Evolutionary conservation across 2,113 vertebrate species (phyloP), one percentile per base, ranked within the genome.

Genomic region (Cavia porcellus): DNA sequence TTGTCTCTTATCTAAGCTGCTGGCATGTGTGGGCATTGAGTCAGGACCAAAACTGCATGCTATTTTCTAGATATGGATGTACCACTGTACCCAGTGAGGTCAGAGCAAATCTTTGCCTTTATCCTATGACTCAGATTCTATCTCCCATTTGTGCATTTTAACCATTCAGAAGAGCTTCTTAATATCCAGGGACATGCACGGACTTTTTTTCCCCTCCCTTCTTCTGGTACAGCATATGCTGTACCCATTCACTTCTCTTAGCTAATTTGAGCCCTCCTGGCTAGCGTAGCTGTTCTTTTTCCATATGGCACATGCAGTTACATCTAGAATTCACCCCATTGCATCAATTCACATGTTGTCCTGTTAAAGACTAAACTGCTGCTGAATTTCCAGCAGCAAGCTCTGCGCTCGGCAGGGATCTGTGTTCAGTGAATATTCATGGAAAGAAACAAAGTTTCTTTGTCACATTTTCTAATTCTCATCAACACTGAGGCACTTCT

Each of bases 371-470:
- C 35, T 62, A 82, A 87, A 28, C 62, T 96, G 35, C 66, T 70
- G 66, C 88, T 91, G 52, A 32, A 55, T 96, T 91, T 94, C 83
- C 59, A 86, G 45, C 20, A 91, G 59, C 35, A 94, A 82, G 17
- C 89, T 57, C 2, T 42, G 28, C 38, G 7, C 77, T 62, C 84
- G 52, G 64, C 8, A 59, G 9, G 57, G 61, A 15, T 94, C 52
- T 74, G 28, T 86, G 47, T 68, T 74, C 62, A 79, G 47, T 80
- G 59, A 14, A 32, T 68, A 70, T 93, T 89, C 64, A 77, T 64
- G 75, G 68, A 91, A 84, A 89, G 80, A 81, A 95, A 72, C 8
- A 74, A 86, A 79, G 50, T 77, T 92, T 90, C 35, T 92, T 89
- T 95, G 57, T 91, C 88, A 70, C 30, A 52, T 89, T 88, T 95